phyloP scores from a whole-genome alignment of 2,113 vertebrate species.

The Calidris pugnax region DNA sequence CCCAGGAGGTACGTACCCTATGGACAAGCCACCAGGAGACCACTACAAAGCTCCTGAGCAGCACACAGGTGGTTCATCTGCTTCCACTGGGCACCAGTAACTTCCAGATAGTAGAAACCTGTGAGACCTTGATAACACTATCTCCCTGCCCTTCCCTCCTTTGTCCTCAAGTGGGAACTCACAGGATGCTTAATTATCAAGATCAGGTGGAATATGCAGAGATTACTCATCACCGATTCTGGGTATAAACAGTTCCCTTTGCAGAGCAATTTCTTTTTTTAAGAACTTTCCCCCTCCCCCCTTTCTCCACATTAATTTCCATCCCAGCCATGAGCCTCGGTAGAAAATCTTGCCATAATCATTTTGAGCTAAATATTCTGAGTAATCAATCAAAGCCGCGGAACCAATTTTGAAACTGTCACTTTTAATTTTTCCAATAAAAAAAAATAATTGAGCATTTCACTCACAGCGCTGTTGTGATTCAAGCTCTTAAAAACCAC shows the following conservation, averaged over 20 bases:
- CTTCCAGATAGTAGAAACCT: neutral
- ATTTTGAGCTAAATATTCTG: constrained; percentile 51
- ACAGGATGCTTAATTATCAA: neutral
- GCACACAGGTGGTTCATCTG: neutral
- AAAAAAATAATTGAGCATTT: constrained; percentile 24
- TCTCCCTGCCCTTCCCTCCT: neutral
- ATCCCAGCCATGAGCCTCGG: neutral
- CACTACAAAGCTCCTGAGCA: neutral
- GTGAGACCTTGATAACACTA: neutral
- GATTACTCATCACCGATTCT: neutral
- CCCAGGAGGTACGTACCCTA: fast-evolving
- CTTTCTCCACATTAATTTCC: constrained; percentile 6
- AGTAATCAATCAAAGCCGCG: constrained; percentile 55
- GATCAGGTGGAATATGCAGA: neutral
- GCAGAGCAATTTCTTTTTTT: neutral
- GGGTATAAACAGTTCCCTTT: neutral
- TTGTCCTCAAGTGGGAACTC: neutral
- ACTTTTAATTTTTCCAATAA: constrained; percentile 63
- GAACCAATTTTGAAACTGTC: constrained; percentile 52
- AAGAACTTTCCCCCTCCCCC: neutral
- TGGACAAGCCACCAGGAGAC: neutral
- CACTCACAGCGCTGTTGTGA: neutral
- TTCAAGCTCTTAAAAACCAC: constrained; percentile 26
- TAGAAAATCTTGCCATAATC: constrained; percentile 25
- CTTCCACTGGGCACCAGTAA: neutral